A percentile compares a stretch with the other conserved stretches of the same genome.
Conservation (phyloP, 2,888 invertebrate genomes). For the Leistus spinibarbis region DNA sequence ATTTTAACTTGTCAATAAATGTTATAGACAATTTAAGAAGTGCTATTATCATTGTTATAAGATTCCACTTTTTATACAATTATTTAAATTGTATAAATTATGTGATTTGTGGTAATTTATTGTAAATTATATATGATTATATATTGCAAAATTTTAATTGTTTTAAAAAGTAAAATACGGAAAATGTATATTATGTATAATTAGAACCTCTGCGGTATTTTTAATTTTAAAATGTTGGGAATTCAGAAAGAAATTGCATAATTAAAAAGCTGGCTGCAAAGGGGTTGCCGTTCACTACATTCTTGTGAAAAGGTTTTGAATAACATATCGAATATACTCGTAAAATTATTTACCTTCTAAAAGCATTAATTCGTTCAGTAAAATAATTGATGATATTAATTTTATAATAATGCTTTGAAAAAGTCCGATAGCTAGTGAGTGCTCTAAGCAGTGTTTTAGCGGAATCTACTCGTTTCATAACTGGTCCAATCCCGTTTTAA, state of each 20-base stretch:
- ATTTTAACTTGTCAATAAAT: background rate
- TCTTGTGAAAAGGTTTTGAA: too few species aligned
- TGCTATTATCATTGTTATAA: background rate
- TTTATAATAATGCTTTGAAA: too few species aligned
- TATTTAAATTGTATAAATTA: background rate
- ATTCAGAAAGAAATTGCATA: too few species aligned
- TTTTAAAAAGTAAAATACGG: background rate
- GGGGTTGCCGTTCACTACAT: too few species aligned
- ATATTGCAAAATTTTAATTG: background rate
- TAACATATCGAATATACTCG: too few species aligned
- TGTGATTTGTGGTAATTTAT: background rate
- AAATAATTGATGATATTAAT: too few species aligned
- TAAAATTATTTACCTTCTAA: background rate
- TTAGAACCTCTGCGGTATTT: background rate
- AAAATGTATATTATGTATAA: background rate
- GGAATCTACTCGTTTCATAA: background rate
- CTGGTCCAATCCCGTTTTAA: background rate
- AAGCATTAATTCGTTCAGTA: too few species aligned
- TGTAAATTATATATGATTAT: background rate
- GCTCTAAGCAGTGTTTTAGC: too few species aligned
- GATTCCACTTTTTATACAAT: too few species aligned
- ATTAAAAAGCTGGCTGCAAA: too few species aligned
- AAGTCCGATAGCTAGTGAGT: too few species aligned
- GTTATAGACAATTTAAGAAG: background rate
- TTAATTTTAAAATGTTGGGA: background rate